Percentiles rank a stretch among this genome's conserved stretches.
phyloP scores from a whole-genome alignment of 2,797 vertebrate species.

The Liasis olivaceus region DNA sequence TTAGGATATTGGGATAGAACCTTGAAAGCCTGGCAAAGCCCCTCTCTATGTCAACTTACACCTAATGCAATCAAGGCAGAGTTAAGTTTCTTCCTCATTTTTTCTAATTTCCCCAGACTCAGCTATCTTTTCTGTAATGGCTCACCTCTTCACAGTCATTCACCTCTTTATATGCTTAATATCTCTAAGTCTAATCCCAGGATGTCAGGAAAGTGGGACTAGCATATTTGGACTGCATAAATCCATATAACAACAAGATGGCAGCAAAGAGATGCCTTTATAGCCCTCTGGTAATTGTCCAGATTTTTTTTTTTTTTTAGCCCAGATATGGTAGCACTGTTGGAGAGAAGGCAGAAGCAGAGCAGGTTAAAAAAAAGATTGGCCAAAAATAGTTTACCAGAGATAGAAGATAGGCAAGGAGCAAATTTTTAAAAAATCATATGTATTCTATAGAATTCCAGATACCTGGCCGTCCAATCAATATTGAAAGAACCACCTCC shows the following conservation, averaged over 20 bases:
- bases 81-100: neutral
- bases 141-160: neutral
- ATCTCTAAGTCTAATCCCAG: neutral
- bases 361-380: neutral
- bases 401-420: too few relatives aligned
- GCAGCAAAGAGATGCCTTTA: neutral
- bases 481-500: too few relatives aligned
- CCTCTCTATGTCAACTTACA: neutral
- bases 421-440: too few relatives aligned
- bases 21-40: neutral
- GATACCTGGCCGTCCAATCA: too few relatives aligned
- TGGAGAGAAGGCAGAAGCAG: neutral
- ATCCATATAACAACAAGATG: neutral
- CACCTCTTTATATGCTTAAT: neutral
- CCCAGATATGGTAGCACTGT: too few relatives aligned
- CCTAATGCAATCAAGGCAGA: neutral
- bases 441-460: too few relatives aligned
- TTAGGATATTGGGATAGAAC: neutral
- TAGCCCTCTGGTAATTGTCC: too few relatives aligned
- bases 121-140: neutral
- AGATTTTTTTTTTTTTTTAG: too few relatives aligned
- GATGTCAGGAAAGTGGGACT: neutral
- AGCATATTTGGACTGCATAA: neutral
- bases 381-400: too few relatives aligned
- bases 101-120: neutral